phyloP scores from a whole-genome alignment of 1,140 invertebrate species.

The Hyposmocoma kahamanoa region DNA sequence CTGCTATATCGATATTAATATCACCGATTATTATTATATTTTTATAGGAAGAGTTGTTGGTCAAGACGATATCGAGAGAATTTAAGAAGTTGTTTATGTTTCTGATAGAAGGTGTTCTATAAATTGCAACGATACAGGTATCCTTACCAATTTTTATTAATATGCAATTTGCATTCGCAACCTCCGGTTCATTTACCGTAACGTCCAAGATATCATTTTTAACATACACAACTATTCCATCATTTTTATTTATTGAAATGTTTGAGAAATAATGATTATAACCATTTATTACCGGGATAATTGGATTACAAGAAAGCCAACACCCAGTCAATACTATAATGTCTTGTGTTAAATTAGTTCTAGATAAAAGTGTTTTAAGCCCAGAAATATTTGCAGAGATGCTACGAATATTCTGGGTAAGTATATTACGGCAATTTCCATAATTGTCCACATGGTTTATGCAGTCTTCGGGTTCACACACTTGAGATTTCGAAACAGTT shows the following conservation, averaged over 20 bases:
- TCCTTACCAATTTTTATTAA: neutral
- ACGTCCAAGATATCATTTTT: neutral
- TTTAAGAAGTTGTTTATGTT: neutral
- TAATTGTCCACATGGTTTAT: no score
- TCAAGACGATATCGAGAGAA: neutral
- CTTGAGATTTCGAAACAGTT: no score
- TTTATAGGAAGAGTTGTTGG: neutral
- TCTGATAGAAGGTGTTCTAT: neutral
- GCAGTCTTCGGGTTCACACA: no score
- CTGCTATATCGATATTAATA: neutral
- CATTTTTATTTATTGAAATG: neutral
- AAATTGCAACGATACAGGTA: neutral
- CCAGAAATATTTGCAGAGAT: conserved; percentile 9
- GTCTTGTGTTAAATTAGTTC: conserved; percentile 11
- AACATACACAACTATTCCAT: neutral
- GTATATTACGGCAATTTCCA: no score
- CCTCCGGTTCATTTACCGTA: neutral
- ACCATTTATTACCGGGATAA: neutral
- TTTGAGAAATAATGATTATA: neutral
- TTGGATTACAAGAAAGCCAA: conserved; percentile 8
- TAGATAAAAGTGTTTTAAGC: conserved; percentile 1
- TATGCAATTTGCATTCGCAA: neutral
- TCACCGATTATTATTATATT: neutral
- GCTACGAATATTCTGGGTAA: conserved; percentile 12
- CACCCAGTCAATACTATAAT: conserved; percentile 14